These are phyloP conservation scores for Psittacus erithacus DNA, from an alignment of 2,113 vertebrate genomes.

Conservation along the genomic window DNA sequence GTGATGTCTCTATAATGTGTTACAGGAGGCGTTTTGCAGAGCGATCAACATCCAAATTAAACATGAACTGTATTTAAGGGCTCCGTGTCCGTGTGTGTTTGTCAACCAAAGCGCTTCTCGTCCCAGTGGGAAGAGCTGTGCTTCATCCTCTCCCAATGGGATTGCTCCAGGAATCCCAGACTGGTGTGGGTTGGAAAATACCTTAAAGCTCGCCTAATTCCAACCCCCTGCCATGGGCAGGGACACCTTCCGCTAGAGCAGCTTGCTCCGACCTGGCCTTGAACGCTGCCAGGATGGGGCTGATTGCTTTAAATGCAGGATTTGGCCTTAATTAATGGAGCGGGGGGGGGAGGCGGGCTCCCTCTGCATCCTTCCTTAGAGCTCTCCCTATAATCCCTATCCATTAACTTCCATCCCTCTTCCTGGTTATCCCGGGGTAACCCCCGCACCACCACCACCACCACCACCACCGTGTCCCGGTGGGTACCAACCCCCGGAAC, in stretches of 20 bases:
- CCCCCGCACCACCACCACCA: not conserved
- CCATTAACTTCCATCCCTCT: not conserved
- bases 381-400: not conserved
- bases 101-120: not conserved
- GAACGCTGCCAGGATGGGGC: not conserved
- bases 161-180: not conserved
- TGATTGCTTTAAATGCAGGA: not conserved
- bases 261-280: not conserved
- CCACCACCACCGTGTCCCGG: too few relatives aligned
- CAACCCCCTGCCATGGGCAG: not conserved
- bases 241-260: not conserved
- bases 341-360: not conserved
- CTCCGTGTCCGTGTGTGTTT: conserved; percentile 35
- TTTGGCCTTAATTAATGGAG: not conserved
- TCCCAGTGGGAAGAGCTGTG: too few relatives aligned
- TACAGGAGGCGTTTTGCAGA: conserved; percentile 61
- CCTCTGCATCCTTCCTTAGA: not conserved
- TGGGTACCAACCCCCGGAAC: not conserved
- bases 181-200: not conserved
- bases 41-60: conserved; percentile 76
- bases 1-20: conserved; percentile 4
- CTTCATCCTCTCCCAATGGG: not conserved
- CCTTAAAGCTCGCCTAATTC: not conserved
- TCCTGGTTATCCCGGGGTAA: too few relatives aligned
- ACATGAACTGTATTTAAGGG: conserved; percentile 70